These are phyloP conservation scores for Ptychodera flava DNA, from an alignment of 35 echinoderm and acorn worm species.

Conservation along the genomic window DNA sequence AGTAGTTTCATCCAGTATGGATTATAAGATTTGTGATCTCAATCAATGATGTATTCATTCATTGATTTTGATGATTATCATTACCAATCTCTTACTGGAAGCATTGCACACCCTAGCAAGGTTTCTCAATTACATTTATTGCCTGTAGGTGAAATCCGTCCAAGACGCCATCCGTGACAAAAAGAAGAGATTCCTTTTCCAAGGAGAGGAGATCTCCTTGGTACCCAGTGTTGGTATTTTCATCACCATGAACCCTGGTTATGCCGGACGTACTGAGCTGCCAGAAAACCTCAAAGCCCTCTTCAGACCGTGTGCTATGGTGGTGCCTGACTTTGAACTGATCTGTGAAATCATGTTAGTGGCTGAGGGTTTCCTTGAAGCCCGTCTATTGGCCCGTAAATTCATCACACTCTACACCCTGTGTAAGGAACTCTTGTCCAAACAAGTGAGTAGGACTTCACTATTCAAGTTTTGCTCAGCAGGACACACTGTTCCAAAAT, in stretches of 20 bases:
- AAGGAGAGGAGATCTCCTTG: slow-evolving; percentile 74
- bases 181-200: slow-evolving; percentile 86
- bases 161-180: slow-evolving; percentile 97
- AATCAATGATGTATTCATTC: too few relatives aligned
- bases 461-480: too few relatives aligned
- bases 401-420: slow-evolving; percentile 96
- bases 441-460: slow-evolving; percentile 52
- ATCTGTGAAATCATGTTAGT: slow-evolving; percentile 99
- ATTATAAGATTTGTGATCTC: too few relatives aligned
- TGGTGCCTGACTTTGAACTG: slow-evolving; percentile 96
- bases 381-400: slow-evolving; percentile 82
- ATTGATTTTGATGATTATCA: too few relatives aligned
- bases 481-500: too few relatives aligned
- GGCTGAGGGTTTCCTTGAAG: slow-evolving; percentile 93
- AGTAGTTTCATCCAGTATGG: too few relatives aligned
- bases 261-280: slow-evolving; percentile 90
- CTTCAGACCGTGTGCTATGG: slow-evolving; percentile 99
- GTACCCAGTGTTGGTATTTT: slow-evolving; percentile 89
- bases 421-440: slow-evolving; percentile 94
- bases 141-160: slow-evolving; percentile 73
- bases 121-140: too few relatives aligned
- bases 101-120: too few relatives aligned
- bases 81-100: too few relatives aligned
- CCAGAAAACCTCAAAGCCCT: slow-evolving; percentile 99
- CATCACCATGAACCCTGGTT: slow-evolving; percentile 99